These are phyloP conservation scores for Dendrocincla fuliginosa DNA, from an alignment of 2,797 vertebrate genomes.

Conservation along the genomic window DNA sequence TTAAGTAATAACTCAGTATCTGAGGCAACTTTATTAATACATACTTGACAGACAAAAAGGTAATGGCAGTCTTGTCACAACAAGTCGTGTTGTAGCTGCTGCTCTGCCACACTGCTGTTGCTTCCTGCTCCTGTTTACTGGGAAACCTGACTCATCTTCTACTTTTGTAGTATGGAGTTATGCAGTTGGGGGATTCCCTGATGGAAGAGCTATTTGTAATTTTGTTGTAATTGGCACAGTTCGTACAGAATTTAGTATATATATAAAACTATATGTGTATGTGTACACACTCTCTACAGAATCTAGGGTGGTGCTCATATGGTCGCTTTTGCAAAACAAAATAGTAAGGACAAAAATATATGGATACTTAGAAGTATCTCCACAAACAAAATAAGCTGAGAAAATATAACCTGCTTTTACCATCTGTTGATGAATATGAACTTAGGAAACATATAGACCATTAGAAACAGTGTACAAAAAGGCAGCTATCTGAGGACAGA, in stretches of 20 bases:
- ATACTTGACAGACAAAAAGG: background rate
- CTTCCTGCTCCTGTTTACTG: conserved; percentile 11
- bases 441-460: background rate
- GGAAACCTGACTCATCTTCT: conserved; percentile 34
- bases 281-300: background rate
- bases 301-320: background rate
- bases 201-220: background rate
- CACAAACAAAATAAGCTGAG: background rate
- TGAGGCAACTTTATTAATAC: background rate
- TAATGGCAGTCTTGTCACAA: background rate
- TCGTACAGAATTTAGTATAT: background rate
- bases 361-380: background rate
- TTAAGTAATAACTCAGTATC: background rate
- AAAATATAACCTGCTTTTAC: background rate
- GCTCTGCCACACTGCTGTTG: background rate
- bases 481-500: background rate
- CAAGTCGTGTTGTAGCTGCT: background rate
- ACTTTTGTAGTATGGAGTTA: background rate
- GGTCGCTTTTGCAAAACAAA: background rate
- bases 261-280: accelerated
- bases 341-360: background rate
- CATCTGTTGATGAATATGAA: background rate
- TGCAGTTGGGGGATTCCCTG: conserved; percentile 11
- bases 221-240: background rate
- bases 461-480: background rate